Evolutionary conservation across 2,888 invertebrate genomes (phyloP).

Genomic region (Mechanitis mazaeus): DNA sequence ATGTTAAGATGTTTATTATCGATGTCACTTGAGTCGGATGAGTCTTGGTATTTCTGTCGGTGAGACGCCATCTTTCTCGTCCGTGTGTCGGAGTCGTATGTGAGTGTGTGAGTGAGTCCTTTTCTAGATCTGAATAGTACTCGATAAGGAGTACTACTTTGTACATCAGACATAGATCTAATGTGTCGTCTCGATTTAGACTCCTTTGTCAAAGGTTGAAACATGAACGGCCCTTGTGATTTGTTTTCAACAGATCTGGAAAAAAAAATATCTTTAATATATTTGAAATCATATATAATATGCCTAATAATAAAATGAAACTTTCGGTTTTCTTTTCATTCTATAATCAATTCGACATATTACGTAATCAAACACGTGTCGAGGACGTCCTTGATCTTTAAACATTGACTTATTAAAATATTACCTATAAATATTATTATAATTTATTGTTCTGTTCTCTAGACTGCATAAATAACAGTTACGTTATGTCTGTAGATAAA

Average conservation of each 20-base stretch:
- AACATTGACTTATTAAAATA: no score
- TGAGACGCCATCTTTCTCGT: constrained; percentile 51
- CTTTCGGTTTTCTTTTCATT: no score
- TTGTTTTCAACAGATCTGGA: constrained; percentile 61
- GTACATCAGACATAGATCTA: constrained; percentile 70
- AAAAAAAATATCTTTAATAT: constrained; percentile 31
- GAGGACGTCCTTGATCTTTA: no score
- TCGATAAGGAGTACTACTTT: constrained; percentile 65
- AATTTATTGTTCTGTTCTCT: no score
- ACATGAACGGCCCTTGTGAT: constrained; percentile 42
- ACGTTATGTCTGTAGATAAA: no score
- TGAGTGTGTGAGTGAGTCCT: constrained; percentile 54
- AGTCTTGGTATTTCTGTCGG: constrained; percentile 49
- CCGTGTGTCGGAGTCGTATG: constrained; percentile 66
- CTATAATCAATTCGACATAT: no score
- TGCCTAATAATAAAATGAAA: no score
- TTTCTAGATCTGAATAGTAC: constrained; percentile 54
- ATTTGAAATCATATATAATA: neutral
- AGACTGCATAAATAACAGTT: no score
- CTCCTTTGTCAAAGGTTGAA: constrained; percentile 60
- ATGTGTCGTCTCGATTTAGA: constrained; percentile 64
- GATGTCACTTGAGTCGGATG: constrained; percentile 63
- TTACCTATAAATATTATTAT: no score
- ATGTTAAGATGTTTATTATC: constrained; percentile 43
- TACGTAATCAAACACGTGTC: no score